Evolutionary conservation across 1,140 invertebrate species (phyloP).

Genomic region (Orussus abietinus): DNA sequence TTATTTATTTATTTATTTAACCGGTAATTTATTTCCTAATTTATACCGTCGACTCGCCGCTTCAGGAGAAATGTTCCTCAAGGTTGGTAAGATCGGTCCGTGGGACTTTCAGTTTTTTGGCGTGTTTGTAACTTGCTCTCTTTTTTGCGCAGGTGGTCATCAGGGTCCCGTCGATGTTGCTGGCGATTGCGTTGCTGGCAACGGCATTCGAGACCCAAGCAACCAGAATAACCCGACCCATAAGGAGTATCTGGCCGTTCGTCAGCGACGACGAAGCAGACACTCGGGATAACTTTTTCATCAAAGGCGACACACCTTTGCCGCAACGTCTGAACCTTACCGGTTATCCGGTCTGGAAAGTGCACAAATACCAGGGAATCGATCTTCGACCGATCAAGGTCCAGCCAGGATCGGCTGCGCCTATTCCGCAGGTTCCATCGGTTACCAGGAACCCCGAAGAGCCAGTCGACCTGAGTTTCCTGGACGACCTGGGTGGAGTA

Average conservation of each 20-base stretch:
- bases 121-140: too few relatives aligned
- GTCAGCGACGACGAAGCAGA: background rate
- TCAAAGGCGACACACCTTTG: conserved; percentile 1
- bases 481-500: conserved; percentile 11
- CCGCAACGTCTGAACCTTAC: conserved; percentile 10
- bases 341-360: conserved; percentile 30
- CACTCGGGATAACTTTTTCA: background rate
- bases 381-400: conserved; percentile 26
- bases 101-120: too few relatives aligned
- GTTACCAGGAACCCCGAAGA: conserved; percentile 18
- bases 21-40: too few relatives aligned
- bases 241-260: conserved; percentile 21
- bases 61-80: too few relatives aligned
- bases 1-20: conserved; percentile 1
- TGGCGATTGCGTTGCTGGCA: background rate
- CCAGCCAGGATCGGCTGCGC: conserved; percentile 9
- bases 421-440: conserved; percentile 17
- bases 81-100: too few relatives aligned
- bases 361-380: conserved; percentile 34
- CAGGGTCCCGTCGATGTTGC: background rate
- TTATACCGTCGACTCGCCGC: too few relatives aligned
- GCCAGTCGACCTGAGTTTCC: conserved; percentile 8
- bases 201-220: too few relatives aligned
- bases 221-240: too few relatives aligned
- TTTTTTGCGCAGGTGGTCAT: background rate